Evolutionary conservation across 2,888 invertebrate species (phyloP), one percentile per base, ranked within the genome.

Genomic region (Pseudoips prasinana): DNA sequence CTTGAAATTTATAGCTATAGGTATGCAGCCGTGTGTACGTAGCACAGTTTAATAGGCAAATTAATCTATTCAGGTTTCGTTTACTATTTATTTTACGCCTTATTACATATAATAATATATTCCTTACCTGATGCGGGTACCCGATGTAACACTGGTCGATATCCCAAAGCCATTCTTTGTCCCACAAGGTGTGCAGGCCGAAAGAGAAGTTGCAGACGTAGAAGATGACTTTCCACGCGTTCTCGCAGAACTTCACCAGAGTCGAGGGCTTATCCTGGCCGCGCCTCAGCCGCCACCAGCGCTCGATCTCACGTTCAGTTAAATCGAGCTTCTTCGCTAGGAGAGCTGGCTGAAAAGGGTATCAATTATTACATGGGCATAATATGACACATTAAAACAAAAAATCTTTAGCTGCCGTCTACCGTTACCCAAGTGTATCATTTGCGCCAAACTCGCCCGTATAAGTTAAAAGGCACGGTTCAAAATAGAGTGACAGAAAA

Each of bases 91-190:
- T n/a, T n/a, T n/a, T n/a, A n/a, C n/a, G n/a, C n/a, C n/a, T n/a
- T n/a, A n/a, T n/a, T n/a, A n/a, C n/a, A n/a, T n/a, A 14, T 14
- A 14, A 14, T 14, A 14, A 14, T 14, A 14, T 3, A 14, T n/a
- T 3, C 14, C 26, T 60, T 8, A 94, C 94, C 91, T 95, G 95
- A 82, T 94, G 92, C 7, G 96, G 95, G 70, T 94, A 95, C 17
- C 92, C 92, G 32, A 91, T 74, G 92, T 97, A 98, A 72, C 97
- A 97, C 68, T 95, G 89, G 57, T 94, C 95, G 43, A 98, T 96
- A 69, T 98, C 92, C 96, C 97, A 97, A 56, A 98, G 90, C 97
- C 98, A 99, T 34, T 94, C 91, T 86, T 98, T 98, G 79, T 96
- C 94, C 96, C 97, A 98, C 22, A 98, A 87, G 37, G 94, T 91